phyloP scores from a whole-genome alignment of 2,113 vertebrate genomes.

The Chaenogobius annularis region DNA sequence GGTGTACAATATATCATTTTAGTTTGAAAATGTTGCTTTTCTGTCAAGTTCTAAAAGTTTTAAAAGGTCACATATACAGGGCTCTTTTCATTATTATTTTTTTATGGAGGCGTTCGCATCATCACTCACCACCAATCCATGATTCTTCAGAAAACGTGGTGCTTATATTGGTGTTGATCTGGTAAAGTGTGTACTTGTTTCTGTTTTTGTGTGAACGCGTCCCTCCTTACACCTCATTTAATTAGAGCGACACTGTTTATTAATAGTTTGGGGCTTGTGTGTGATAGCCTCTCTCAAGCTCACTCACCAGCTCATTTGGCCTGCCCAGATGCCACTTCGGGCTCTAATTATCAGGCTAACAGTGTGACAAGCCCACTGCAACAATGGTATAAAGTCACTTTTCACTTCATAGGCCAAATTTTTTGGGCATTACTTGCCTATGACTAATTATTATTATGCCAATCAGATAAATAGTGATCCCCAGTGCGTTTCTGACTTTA shows the following conservation, averaged over 20 bases:
- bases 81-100: background rate
- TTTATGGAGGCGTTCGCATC: no score
- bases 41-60: no score
- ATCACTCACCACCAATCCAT: background rate
- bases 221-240: slow-evolving; percentile 40
- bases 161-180: slow-evolving; percentile 5
- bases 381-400: slow-evolving; percentile 60
- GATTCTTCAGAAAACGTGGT: background rate
- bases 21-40: no score
- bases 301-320: slow-evolving; percentile 43
- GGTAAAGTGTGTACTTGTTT: slow-evolving; percentile 8
- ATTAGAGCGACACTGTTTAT: slow-evolving; percentile 72
- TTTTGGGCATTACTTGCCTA: background rate
- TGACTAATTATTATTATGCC: background rate
- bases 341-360: slow-evolving; percentile 61
- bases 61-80: no score
- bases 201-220: slow-evolving; percentile 34
- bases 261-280: slow-evolving; percentile 65
- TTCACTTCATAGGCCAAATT: slow-evolving; percentile 12
- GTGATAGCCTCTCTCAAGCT: slow-evolving; percentile 51
- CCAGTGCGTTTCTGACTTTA: background rate
- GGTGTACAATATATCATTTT: background rate
- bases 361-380: slow-evolving; percentile 48
- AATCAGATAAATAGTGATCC: background rate
- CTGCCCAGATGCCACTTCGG: slow-evolving; percentile 40